phyloP scores from a whole-genome alignment of 2,113 vertebrate species.

The Strix uralensis region DNA sequence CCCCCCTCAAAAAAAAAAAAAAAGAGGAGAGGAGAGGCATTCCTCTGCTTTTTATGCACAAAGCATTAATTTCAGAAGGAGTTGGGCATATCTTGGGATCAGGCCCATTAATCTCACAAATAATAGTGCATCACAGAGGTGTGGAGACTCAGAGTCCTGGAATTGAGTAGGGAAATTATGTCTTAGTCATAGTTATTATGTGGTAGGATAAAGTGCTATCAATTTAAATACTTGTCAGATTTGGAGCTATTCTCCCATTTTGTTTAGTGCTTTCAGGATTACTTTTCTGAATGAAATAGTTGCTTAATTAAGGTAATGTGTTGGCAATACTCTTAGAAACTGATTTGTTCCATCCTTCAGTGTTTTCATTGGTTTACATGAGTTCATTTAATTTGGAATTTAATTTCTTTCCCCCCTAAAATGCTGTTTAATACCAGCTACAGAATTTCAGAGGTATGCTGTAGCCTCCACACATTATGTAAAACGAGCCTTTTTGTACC shows the following conservation, averaged over 20 bases:
- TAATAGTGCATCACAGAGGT: background rate
- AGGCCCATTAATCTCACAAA: background rate
- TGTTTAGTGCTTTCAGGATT: background rate
- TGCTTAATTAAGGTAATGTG: background rate
- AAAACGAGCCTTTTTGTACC: background rate
- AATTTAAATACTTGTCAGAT: background rate
- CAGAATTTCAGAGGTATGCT: background rate
- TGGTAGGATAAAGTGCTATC: background rate
- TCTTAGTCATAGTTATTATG: background rate
- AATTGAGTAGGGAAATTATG: background rate
- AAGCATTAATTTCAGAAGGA: background rate
- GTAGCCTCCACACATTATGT: background rate
- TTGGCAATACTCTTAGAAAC: background rate
- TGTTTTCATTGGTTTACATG: background rate
- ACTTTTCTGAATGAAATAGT: background rate
- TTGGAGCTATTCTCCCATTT: background rate
- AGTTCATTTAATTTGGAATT: background rate
- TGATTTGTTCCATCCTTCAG: background rate
- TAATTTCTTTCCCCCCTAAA: background rate
- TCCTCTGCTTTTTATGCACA: background rate
- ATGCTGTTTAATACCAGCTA: background rate
- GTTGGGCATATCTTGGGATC: background rate
- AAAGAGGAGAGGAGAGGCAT: background rate
- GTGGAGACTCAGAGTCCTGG: background rate
- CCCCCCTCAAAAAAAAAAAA: too few species aligned